Base-by-base conservation (phyloP, 1,140 invertebrate genomes). In the Orussus abietinus region DNA sequence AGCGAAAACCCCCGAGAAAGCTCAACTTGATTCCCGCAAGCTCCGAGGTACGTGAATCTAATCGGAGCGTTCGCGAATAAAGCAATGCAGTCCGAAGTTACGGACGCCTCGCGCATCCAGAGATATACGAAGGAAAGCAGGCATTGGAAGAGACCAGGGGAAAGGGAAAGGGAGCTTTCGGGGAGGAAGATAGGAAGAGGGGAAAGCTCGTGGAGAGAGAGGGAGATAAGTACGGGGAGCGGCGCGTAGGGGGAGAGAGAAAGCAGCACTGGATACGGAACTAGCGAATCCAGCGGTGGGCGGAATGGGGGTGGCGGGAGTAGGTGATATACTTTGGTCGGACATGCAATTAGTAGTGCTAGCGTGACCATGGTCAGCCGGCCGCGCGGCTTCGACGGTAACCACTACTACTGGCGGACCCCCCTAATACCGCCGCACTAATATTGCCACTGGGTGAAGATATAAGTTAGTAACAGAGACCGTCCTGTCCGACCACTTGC, bases 321-420 rank as follows among this genome's bases (percentile, higher is more conserved):
- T 37, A 33, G 43, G 63, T 66, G 59, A 66, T 66, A 65, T 64
- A 66, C 62, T 59, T 64, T 57, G 51, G 48, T 58, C 61, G 59
- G 54, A 63, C 62, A 65, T 65, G 61, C 64, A 65, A 64, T 66
- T 65, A 66, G 62, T 57, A 56, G 58, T 49, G 61, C 45, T 62
- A 54, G 55, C 60, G 64, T 65, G 62, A 64, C 59, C 62, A 51
- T 53, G 55, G 48, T 45, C 40, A 41, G 42, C 31, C 46, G 47
- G 44, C 26, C 42, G 26, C 30, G 13, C 43, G 43, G 17, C 17
- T 5, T 28, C 25, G 3, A 28, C 1, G 10, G 10, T 28, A 10
- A 2, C 25, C 25, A 28, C 12, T 28, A n/a, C 12, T 28, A 28
- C 2, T 12, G n/a, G 25, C 25, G 10, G 3, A 2, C 25, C 25